A percentile compares a stretch with the other conserved stretches of the same genome.
Conservation (phyloP, 1,140 invertebrate species). For the Ectropis grisescens region DNA sequence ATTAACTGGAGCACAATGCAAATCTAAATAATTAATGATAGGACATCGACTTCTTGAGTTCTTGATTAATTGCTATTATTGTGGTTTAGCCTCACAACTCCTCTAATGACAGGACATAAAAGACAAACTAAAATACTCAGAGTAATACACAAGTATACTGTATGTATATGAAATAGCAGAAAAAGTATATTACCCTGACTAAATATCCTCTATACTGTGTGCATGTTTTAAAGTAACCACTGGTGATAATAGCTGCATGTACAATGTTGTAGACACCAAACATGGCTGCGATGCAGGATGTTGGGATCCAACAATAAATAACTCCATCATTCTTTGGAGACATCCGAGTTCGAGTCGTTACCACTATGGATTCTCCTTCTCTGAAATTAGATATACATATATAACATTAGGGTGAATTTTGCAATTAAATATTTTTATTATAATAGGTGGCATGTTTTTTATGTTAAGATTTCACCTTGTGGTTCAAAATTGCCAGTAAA, state of each 20-base stretch:
- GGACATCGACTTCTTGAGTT: too few species aligned
- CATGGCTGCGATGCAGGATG: slow-evolving; percentile 69
- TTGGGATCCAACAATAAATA: slow-evolving; percentile 74
- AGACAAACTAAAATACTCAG: too few species aligned
- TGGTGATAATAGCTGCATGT: slow-evolving; percentile 74
- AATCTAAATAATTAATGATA: too few species aligned
- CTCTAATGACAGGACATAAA: too few species aligned
- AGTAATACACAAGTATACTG: too few species aligned
- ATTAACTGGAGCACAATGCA: too few species aligned
- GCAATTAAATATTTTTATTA: neutral
- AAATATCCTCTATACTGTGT: slow-evolving; percentile 74
- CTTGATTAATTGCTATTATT: too few species aligned
- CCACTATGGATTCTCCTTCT: slow-evolving; percentile 72
- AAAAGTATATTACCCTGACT: slow-evolving; percentile 70
- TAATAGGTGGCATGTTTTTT: neutral
- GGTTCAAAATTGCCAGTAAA: too few species aligned
- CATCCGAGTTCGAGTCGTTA: slow-evolving; percentile 66
- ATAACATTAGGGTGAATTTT: neutral
- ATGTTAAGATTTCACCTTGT: too few species aligned
- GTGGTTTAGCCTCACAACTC: too few species aligned
- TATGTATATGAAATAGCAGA: too few species aligned
- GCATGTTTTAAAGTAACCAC: slow-evolving; percentile 78
- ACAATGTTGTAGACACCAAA: slow-evolving; percentile 73
- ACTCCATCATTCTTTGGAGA: slow-evolving; percentile 58
- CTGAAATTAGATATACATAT: slow-evolving; percentile 33